Evolutionary conservation across 2,113 vertebrate genomes (phyloP), one percentile per base, ranked within the genome.

Genomic region (Parotia lawesii): DNA sequence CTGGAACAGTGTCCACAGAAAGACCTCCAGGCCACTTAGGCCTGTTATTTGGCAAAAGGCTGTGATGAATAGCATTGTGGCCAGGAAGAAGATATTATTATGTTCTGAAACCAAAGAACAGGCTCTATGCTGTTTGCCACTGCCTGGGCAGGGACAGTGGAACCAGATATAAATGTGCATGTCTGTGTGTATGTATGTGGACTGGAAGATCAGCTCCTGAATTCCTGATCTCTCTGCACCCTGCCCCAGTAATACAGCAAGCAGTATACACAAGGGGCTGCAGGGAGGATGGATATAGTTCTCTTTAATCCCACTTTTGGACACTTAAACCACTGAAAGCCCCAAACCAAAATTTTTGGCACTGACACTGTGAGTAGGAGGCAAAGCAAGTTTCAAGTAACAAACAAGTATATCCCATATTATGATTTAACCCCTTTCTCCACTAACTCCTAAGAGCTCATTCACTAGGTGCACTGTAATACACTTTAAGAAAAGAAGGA

Each of bases 41-140:
- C 91, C 84, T 95, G 89, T 94, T 95, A 92, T 96, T 96, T 96
- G 93, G 94, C 80, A 95, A 85, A 94, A 82, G 91, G 58, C 85
- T 90, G 56, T 85, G 74, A 95, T 89, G 85, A 95, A 93, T 87
- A 93, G 38, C 47, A 76, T 51, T 91, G 94, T 89, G 93, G 81
- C 87, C 60, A 91, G 78, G 86, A 91, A 91, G 44, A 94, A 86
- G 71, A 94, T 94, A 95, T 91, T 93, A 95, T 86, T 87, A 94
- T 87, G 64, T 35, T 73, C 87, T 89, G 81, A 91, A 93, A 85
- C 78, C 56, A 53, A 94, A 92, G 86, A 94, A 75, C 60, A 81
- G 73, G 42, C 70, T 94, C 42, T 62, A 3, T 92, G 74, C 11
- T 89, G 11, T 78, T 89, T 89, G 87, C 22, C 69, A 67, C 50